These are phyloP conservation scores for Margarornis squamiger DNA, from an alignment of 2,797 vertebrate genomes.

Conservation along the genomic window DNA sequence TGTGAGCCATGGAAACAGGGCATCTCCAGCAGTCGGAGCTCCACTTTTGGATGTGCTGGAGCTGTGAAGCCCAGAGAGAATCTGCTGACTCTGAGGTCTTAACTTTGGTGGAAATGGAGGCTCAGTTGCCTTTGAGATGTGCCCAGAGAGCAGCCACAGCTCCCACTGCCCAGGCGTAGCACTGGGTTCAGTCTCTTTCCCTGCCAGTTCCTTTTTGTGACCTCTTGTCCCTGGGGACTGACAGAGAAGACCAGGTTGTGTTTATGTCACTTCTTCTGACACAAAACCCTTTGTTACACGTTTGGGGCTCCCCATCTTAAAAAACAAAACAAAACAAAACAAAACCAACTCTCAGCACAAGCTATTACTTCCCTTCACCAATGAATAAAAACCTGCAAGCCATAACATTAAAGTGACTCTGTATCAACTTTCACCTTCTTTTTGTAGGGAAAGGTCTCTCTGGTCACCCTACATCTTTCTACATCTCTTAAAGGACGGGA, in stretches of 20 bases:
- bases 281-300: neutral
- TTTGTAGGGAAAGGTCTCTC: neutral
- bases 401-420: neutral
- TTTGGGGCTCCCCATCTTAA: neutral
- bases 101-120: neutral
- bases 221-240: neutral
- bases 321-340: too few relatives aligned
- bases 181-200: neutral
- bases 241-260: neutral
- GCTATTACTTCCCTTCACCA: neutral
- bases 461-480: neutral
- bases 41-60: neutral
- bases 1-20: rapidly evolving
- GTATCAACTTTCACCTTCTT: neutral
- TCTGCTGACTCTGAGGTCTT: neutral
- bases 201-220: neutral
- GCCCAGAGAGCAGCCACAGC: neutral
- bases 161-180: neutral
- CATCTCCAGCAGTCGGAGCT: neutral
- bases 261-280: neutral
- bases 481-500: neutral
- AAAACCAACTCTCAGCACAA: neutral
- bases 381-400: neutral
- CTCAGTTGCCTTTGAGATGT: neutral
- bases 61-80: rapidly evolving